Base-by-base conservation (phyloP, 1,140 invertebrate genomes). In the Akabosia matsudoensis region DNA sequence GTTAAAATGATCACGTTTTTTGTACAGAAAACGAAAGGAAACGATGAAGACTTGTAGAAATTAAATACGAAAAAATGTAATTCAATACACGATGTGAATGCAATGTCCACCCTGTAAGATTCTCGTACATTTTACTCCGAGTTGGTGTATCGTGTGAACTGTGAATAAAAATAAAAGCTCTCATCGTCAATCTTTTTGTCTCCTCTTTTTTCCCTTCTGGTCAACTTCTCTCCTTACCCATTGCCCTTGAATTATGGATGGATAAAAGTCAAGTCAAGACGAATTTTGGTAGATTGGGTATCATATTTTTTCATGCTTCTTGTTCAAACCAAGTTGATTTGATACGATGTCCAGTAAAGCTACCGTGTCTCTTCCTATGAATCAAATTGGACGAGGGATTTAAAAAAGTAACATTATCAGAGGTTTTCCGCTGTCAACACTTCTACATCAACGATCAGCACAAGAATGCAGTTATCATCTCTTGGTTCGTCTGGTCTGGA, bases 31-130 rank as follows among this genome's bases (percentile, higher is more conserved):
- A 45, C 18, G 37, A 45, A 45, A 45, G 37, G 37, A 45, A 45
- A 45, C 37, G 37, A 45, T 18, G 18, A 18, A 45, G 37, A 45
- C 37, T 24, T 7, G 61, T 30, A 67, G 61, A 67, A 67, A 67
- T 31, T 30, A 67, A 67, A 67, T 67, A 67, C 61, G 61, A 28
- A 67, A 61, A 67, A 67, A 67, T 67, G 61, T 13, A 67, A 67
- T 13, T 16, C 22, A 22, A 67, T 67, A 67, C n/a, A 4, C n/a
- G n/a, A n/a, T 45, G 37, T 45, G 37, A 18, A 45, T 7, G 37
- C 7, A 45, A 45, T 45, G 37, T 45, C 37, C 37, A 45, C 18
- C 37, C 37, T 10, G n/a, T n/a, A n/a, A n/a, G n/a, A n/a, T n/a
- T n/a, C n/a, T n/a, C n/a, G n/a, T n/a, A n/a, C n/a, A n/a, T n/a